These are phyloP conservation scores for Platycnemis pennipes DNA, from an alignment of 2,888 invertebrate species.

Conservation along the genomic window DNA sequence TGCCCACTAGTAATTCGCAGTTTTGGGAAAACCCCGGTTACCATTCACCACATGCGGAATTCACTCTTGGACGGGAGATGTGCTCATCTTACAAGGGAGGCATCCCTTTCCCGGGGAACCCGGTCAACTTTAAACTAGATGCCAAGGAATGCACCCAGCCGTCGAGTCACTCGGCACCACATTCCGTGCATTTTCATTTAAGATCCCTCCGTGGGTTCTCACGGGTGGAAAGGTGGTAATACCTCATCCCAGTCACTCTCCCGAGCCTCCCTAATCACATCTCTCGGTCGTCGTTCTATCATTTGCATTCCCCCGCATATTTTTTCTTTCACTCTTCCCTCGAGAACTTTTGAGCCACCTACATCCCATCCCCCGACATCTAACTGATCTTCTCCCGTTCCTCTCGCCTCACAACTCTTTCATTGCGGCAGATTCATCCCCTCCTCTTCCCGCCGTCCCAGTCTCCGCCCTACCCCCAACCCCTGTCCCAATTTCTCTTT, in stretches of 20 bases:
- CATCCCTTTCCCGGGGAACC: not conserved
- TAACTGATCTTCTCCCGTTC: not conserved
- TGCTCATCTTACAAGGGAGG: not conserved
- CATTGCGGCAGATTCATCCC: not conserved
- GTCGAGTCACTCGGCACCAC: not conserved
- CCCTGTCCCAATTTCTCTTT: conserved; percentile 13
- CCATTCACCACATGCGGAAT: not conserved
- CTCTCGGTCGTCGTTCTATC: not conserved
- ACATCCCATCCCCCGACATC: not conserved
- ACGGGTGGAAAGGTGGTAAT: not conserved
- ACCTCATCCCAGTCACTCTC: not conserved
- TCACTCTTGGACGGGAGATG: not conserved
- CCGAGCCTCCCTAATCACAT: not conserved
- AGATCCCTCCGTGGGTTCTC: not conserved
- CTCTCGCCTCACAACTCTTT: not conserved
- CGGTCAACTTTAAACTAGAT: not conserved
- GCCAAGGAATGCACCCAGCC: not conserved
- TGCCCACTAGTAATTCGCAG: not conserved
- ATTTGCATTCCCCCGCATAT: not conserved
- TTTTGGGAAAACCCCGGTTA: not conserved
- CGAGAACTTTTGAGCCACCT: not conserved
- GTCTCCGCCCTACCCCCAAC: not conserved
- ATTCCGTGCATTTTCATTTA: conserved; percentile 26
- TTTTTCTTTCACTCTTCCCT: not conserved
- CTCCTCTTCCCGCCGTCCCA: not conserved